A percentile compares a stretch with the other conserved stretches of the same genome.
Evolutionary conservation across 2,888 invertebrate species (phyloP).

Genomic region (Drosophila pseudotakahashii): DNA sequence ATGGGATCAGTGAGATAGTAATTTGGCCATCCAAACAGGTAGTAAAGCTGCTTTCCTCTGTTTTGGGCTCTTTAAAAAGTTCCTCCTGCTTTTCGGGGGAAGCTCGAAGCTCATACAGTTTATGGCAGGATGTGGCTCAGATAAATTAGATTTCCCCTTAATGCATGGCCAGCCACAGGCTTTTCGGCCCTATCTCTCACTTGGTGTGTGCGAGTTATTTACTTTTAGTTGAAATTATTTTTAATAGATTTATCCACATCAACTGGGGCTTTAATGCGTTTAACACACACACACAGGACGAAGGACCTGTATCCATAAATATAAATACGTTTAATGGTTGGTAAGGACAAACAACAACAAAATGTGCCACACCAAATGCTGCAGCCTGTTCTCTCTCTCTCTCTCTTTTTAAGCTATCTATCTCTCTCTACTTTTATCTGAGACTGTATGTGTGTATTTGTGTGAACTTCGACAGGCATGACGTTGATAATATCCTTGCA

Average conservation of each 20-base stretch:
- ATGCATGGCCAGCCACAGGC: conserved; percentile 65
- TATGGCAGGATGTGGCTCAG: conserved; percentile 39
- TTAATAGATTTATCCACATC: conserved; percentile 67
- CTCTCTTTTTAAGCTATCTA: conserved; percentile 12
- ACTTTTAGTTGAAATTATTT: conserved; percentile 67
- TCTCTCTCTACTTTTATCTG: conserved; percentile 14
- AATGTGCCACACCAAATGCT: conserved; percentile 57
- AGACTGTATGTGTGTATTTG: conserved; percentile 26
- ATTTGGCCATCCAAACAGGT: conserved; percentile 22
- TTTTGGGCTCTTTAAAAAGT: conserved; percentile 17
- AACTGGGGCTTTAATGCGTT: conserved; percentile 59
- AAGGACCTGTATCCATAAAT: conserved; percentile 50
- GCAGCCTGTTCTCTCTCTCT: conserved; percentile 9
- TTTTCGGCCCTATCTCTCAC: not conserved
- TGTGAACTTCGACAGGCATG: conserved; percentile 64
- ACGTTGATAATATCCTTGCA: conserved; percentile 83
- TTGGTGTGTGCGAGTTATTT: conserved; percentile 28
- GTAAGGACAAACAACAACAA: conserved; percentile 47
- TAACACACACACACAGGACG: conserved; percentile 38
- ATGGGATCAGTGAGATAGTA: conserved; percentile 37
- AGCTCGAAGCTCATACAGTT: conserved; percentile 14
- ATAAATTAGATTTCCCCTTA: conserved; percentile 67
- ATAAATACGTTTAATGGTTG: conserved; percentile 65
- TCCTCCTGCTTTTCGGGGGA: not conserved
- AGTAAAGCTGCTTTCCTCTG: conserved; percentile 5